Percentiles rank a stretch among this genome's conserved stretches.
phyloP scores from a whole-genome alignment of 2,113 vertebrate species.

The Ageneiosus marmoratus region DNA sequence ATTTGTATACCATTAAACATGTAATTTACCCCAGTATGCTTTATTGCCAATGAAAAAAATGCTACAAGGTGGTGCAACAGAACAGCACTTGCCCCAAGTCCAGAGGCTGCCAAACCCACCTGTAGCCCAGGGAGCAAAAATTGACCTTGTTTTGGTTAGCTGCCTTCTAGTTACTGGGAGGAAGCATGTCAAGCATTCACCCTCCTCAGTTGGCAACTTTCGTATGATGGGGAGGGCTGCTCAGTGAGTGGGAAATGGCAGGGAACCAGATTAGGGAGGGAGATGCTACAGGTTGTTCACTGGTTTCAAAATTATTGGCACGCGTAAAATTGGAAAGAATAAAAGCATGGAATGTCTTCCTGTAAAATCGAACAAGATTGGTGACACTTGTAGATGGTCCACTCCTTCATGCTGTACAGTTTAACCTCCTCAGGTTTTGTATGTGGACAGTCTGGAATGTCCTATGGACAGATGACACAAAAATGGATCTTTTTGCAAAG shows the following conservation, averaged over 20 bases:
- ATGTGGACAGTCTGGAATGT: too few species aligned
- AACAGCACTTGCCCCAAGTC: neutral
- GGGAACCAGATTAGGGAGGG: neutral
- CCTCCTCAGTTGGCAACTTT: neutral
- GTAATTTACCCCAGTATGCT: neutral
- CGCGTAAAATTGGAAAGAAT: neutral
- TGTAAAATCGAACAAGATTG: neutral
- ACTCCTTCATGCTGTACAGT: neutral
- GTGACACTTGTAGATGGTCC: neutral
- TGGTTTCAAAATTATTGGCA: neutral
- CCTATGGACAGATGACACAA: too few species aligned
- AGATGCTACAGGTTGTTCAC: too few species aligned
- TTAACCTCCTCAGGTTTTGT: too few species aligned
- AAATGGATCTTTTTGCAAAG: too few species aligned
- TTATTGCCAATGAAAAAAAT: neutral
- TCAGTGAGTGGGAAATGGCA: neutral
- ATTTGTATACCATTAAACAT: neutral
- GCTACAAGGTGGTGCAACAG: neutral
- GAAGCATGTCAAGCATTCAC: neutral
- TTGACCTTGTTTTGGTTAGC: too few species aligned
- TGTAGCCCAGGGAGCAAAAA: neutral
- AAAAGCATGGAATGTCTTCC: neutral
- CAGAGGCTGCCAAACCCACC: neutral
- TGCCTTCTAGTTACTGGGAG: too few species aligned
- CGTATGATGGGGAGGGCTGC: neutral